These are phyloP conservation scores for Leptatherina wallacei DNA, from an alignment of 2,797 vertebrate species.

Conservation along the genomic window DNA sequence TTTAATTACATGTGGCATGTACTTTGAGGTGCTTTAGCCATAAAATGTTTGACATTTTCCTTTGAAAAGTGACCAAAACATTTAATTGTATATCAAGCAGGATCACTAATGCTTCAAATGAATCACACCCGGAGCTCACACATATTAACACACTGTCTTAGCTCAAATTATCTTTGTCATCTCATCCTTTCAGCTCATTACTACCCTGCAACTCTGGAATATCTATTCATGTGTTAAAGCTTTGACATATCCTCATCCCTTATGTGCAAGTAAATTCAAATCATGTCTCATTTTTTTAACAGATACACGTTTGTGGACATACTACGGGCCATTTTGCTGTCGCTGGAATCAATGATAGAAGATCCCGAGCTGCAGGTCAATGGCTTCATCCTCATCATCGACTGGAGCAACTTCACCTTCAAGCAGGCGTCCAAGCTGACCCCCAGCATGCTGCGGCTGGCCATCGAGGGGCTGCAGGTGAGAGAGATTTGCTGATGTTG, in stretches of 20 bases:
- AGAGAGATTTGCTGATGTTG: background rate
- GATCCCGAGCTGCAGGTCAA: conserved; percentile 98
- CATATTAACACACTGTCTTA: background rate
- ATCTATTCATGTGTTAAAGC: background rate
- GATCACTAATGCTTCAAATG: background rate
- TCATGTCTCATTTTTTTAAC: background rate
- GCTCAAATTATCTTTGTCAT: background rate
- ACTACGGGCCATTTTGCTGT: conserved; percentile 94
- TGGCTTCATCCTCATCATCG: conserved; percentile 98
- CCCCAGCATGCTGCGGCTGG: conserved; percentile 96
- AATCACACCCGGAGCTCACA: background rate
- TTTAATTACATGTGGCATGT: background rate
- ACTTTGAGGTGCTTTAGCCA: background rate
- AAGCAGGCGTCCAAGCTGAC: conserved; percentile 98
- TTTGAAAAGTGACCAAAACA: background rate
- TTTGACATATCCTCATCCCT: background rate
- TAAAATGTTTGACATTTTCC: conserved; percentile 2
- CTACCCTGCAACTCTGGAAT: background rate
- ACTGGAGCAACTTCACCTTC: conserved; percentile 99
- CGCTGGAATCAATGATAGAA: conserved; percentile 98
- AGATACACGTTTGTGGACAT: conserved; percentile 99
- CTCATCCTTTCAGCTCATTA: background rate
- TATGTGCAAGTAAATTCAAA: background rate
- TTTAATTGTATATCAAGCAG: background rate
- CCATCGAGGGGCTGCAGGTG: conserved; percentile 97